Evolutionary conservation across 2,888 invertebrate genomes (phyloP).

Genomic region (Synergus gifuensis): DNA sequence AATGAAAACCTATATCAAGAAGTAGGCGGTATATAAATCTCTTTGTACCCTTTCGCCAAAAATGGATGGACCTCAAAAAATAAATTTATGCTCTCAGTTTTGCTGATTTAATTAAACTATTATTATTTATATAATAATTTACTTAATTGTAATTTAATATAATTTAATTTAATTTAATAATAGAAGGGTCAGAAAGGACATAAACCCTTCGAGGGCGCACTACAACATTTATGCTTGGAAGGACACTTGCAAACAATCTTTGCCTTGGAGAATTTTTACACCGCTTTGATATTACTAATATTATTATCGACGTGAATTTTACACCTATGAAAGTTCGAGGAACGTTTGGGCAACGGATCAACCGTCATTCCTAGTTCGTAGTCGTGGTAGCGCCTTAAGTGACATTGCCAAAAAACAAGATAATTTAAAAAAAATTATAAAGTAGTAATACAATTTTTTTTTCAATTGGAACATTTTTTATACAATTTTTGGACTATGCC

Average conservation of each 20-base stretch:
- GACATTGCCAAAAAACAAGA: neutral
- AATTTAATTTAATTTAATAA: neutral
- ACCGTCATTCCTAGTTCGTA: neutral
- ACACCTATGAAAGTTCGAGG: too few species aligned
- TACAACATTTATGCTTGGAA: conserved; percentile 65
- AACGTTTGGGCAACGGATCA: too few species aligned
- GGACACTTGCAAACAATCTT: conserved; percentile 69
- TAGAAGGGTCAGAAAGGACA: conserved; percentile 53
- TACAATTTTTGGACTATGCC: neutral
- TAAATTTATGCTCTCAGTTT: too few species aligned
- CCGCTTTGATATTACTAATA: conserved; percentile 10
- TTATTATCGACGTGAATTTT: conserved; percentile 6
- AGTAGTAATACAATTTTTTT: neutral
- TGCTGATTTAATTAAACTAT: too few species aligned
- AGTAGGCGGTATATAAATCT: too few species aligned
- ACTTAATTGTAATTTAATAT: too few species aligned
- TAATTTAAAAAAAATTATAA: neutral
- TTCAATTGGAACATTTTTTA: neutral
- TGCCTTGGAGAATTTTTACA: conserved; percentile 55
- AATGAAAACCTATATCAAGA: neutral
- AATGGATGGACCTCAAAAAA: too few species aligned
- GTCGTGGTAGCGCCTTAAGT: too few species aligned
- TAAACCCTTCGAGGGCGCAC: conserved; percentile 58
- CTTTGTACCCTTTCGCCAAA: too few species aligned
- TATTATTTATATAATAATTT: conserved; percentile 3